Evolutionary conservation across 2,888 invertebrate species (phyloP).

Genomic region (Melanargia galathea): DNA sequence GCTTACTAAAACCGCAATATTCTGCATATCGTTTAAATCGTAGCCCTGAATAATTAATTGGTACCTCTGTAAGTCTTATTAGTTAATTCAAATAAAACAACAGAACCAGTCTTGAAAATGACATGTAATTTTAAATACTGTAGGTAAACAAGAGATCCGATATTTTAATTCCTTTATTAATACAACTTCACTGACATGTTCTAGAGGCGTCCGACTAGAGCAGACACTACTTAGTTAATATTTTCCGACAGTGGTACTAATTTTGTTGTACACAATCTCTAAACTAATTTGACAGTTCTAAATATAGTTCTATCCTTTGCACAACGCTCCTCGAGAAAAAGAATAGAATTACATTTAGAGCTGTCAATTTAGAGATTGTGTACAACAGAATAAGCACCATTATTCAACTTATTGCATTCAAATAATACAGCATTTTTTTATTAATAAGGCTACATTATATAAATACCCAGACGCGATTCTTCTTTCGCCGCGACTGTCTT

Average conservation of each 20-base stretch:
- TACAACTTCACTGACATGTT: constrained; percentile 45
- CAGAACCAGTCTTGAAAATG: constrained; percentile 77
- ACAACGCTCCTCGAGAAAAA: no score
- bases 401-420: constrained; percentile 24
- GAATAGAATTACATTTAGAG: no score
- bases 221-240: constrained; percentile 1
- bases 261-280: no score
- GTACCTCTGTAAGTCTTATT: no score
- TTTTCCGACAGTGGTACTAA: constrained; percentile 13
- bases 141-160: constrained; percentile 76
- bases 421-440: constrained; percentile 17
- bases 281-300: no score
- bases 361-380: no score
- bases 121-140: constrained; percentile 81
- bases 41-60: no score
- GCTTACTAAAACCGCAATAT: no score
- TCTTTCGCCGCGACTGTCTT: not conserved
- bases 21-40: no score
- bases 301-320: no score
- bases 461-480: not conserved
- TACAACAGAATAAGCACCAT: no score
- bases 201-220: constrained; percentile 14
- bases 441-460: constrained; percentile 10
- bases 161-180: constrained; percentile 63
- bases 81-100: constrained; percentile 82